Conservation (phyloP, 1,140 invertebrate genomes). For the Drosophila sp. region DNA sequence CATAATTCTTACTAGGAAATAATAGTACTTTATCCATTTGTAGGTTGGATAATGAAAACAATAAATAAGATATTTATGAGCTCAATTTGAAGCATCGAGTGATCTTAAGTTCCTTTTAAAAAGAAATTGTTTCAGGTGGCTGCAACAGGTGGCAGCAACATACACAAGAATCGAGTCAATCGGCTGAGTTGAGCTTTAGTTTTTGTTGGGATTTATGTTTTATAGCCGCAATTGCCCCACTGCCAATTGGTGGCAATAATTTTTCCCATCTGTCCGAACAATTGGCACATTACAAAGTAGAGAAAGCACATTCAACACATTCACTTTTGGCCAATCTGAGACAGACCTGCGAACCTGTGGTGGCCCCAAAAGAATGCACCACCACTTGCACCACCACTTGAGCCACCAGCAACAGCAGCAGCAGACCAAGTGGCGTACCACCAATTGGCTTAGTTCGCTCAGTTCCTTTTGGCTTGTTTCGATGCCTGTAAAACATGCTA, state of each 20-base stretch:
- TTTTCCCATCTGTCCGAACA: constrained; percentile 67
- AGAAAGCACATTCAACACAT: constrained; percentile 78
- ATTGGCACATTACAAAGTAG: constrained; percentile 81
- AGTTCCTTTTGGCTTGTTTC: constrained; percentile 62
- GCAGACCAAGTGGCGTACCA: constrained; percentile 24
- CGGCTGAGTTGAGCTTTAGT: not conserved
- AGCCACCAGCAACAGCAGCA: not conserved
- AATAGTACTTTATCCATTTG: not conserved
- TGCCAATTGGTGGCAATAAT: constrained; percentile 65
- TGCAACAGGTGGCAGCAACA: constrained; percentile 31
- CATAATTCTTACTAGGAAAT: not conserved
- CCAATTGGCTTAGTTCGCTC: constrained; percentile 76
- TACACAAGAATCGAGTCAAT: not conserved
- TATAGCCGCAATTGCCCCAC: constrained; percentile 70
- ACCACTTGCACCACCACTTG: not conserved
- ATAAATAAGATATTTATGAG: constrained; percentile 40
- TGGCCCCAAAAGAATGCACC: constrained; percentile 49
- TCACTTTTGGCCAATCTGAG: constrained; percentile 62
- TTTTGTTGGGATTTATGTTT: constrained; percentile 58
- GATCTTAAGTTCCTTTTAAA: constrained; percentile 32
- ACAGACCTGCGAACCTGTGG: constrained; percentile 18
- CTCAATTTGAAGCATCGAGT: constrained; percentile 9
- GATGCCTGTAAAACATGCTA: constrained; percentile 77
- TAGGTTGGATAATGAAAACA: not conserved
- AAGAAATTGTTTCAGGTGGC: constrained; percentile 39